Evolutionary conservation across 2,113 vertebrate species (phyloP), one percentile per base, ranked within the genome.

Genomic region (Dipodomys ordii): DNA sequence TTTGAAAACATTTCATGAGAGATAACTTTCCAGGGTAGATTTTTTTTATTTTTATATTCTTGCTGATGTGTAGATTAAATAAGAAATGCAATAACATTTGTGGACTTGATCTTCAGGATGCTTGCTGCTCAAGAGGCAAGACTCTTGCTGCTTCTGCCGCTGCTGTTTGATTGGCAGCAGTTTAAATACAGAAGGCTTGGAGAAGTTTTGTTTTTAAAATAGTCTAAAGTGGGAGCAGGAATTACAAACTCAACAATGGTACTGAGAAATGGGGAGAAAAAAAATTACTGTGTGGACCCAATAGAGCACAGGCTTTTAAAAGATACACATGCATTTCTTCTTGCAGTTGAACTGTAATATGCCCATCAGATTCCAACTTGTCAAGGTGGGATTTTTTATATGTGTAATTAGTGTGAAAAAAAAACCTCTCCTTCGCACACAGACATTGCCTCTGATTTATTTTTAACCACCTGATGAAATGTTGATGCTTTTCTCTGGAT

Each of bases 101-200:
- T 0, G 0, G 95, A 92, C 95, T 96, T 94, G 82, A 62, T 94
- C 72, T 89, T 92, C 92, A 92, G 94, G 97, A 95, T 32, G 1
- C 57, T 97, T 72, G 44, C 19, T 95, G 88, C 62, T 93, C 94
- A 96, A 60, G 95, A 87, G 83, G 44, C 87, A 85, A 90, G 82
- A 78, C 16, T 86, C 46, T 94, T 80, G 73, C 90, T 92, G 72
- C 62, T 94, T n/a, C 44, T 93, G 72, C 62, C 93, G 35, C 44
- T 93, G 22, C 39, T 27, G 10, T 94, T 96, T 96, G 88, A 94
- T 95, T 83, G 76, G 93, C 94, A 98, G 93, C 88, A 98, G 94
- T 97, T 98, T 96, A 97, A 98, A 97, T 95, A 98, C 91, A 95
- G 85, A 73, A 87, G 44, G 49, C 88, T 95, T 95, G 97, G 68